A percentile compares a stretch with the other conserved stretches of the same genome.
Evolutionary conservation across 2,888 invertebrate genomes (phyloP).

Genomic region (Meghimatium bilineatum): DNA sequence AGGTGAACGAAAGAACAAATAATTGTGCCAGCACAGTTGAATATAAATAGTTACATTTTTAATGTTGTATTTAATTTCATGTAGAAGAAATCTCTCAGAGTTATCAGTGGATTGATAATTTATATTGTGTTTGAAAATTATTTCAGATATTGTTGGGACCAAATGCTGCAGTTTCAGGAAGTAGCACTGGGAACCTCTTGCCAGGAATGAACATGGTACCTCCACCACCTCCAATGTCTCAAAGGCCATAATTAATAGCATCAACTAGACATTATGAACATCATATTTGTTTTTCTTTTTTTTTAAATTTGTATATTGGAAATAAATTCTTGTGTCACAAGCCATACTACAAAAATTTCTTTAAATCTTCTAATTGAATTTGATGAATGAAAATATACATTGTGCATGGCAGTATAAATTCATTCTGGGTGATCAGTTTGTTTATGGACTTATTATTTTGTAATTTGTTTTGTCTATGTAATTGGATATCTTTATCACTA

Average conservation of each 20-base stretch:
- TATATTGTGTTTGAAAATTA: constrained; percentile 2
- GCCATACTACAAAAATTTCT: neutral
- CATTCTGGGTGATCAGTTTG: neutral
- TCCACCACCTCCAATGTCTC: constrained; percentile 36
- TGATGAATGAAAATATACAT: neutral
- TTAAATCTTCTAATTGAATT: neutral
- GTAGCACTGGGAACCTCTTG: constrained; percentile 53
- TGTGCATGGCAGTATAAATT: neutral
- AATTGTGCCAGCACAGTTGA: neutral
- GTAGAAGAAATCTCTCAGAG: neutral
- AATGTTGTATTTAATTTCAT: neutral
- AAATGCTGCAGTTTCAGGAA: constrained; percentile 82
- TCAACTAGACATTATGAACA: neutral
- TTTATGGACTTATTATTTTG: neutral
- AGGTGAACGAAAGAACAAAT: too few relatives aligned
- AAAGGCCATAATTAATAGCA: constrained; percentile 2
- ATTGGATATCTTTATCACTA: neutral
- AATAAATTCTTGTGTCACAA: constrained; percentile 1
- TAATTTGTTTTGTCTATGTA: neutral
- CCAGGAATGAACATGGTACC: constrained; percentile 66
- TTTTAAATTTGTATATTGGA: neutral
- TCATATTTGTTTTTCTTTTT: too few relatives aligned
- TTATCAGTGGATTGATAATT: neutral
- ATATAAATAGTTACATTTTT: neutral
- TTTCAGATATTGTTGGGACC: constrained; percentile 85